Conservation (phyloP, 2,113 vertebrate genomes). For the Bos javanicus region DNA sequence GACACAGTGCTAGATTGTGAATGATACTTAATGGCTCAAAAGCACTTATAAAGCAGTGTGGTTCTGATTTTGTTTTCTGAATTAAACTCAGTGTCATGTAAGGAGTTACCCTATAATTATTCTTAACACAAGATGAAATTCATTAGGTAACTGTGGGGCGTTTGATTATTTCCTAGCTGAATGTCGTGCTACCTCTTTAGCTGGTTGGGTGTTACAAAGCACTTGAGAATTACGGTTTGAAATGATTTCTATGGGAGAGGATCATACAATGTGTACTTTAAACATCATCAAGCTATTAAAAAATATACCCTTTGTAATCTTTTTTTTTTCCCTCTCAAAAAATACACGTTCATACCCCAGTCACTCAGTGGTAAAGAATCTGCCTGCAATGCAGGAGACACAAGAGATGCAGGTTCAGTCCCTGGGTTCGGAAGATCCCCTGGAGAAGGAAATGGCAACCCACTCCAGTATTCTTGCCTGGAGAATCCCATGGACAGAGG, state of each 20-base stretch:
- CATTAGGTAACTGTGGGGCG: conserved; percentile 11
- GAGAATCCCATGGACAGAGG: not conserved
- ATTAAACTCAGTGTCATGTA: conserved; percentile 2
- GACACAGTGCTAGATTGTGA: not conserved
- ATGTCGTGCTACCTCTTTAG: not conserved
- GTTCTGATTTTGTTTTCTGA: conserved; percentile 38
- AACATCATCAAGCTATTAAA: not conserved
- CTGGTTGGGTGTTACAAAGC: conserved; percentile 10
- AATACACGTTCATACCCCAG: not conserved
- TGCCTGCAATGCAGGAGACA: not conserved
- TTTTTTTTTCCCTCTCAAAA: not conserved
- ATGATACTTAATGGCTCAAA: not conserved
- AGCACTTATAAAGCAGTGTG: conserved; percentile 1
- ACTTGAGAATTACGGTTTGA: conserved; percentile 19
- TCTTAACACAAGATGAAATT: conserved; percentile 23
- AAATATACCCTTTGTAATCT: not conserved
- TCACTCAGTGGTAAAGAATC: not conserved
- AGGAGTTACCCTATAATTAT: conserved; percentile 43
- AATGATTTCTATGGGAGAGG: not conserved
- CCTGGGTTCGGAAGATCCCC: not conserved
- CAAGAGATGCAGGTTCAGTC: not conserved
- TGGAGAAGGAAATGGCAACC: not conserved
- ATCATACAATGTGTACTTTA: not conserved
- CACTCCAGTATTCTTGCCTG: not conserved
- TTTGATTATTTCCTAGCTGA: conserved; percentile 13